Conservation (phyloP, 2,888 invertebrate species). For the Drosophila meridionalis region DNA sequence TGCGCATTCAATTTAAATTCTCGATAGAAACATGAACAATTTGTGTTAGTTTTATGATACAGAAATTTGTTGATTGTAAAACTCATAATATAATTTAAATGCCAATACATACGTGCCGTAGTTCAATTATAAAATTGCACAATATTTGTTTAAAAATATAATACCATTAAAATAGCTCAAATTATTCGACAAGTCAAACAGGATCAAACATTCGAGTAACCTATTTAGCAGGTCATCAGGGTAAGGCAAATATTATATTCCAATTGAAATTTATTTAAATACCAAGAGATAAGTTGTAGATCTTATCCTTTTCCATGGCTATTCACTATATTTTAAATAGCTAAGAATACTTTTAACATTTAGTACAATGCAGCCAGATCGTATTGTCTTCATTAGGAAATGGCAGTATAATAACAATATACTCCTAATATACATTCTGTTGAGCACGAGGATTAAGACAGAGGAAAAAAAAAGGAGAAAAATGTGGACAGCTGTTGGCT, state of each 20-base stretch:
- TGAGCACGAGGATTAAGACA: not conserved
- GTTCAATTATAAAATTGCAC: constrained; percentile 1
- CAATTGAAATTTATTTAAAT: not conserved
- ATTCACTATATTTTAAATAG: not conserved
- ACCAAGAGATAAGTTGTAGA: not conserved
- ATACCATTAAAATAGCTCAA: not conserved
- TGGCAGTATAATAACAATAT: constrained; percentile 1
- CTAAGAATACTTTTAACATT: not conserved
- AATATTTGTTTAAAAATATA: not conserved
- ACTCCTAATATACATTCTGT: constrained; percentile 3
- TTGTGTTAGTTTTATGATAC: not conserved
- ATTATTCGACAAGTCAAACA: not conserved
- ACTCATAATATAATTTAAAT: not conserved
- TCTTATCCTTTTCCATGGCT: not conserved
- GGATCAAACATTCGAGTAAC: not conserved
- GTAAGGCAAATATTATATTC: no score
- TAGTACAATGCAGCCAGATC: not conserved
- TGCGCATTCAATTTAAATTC: not conserved
- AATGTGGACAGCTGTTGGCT: constrained; percentile 51
- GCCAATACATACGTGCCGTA: not conserved
- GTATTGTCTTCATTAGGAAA: constrained; percentile 2
- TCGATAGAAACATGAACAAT: not conserved
- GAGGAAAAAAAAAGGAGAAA: constrained; percentile 2
- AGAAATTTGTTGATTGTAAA: constrained; percentile 1
- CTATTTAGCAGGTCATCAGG: not conserved